Evolutionary conservation across 1,140 invertebrate genomes (phyloP).

Genomic region (Ceratoteleas bidentatus): DNA sequence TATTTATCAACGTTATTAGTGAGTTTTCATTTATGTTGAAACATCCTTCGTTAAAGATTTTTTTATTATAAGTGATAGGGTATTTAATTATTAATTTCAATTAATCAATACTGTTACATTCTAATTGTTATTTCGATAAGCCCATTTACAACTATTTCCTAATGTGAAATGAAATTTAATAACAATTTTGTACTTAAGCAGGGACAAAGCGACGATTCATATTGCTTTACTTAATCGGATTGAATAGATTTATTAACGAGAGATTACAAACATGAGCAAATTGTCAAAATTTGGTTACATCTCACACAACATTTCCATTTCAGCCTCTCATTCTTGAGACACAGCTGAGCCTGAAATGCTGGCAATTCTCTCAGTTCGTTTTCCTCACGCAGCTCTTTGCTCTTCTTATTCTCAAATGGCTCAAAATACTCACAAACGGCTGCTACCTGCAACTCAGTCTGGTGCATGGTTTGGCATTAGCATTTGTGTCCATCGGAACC

Average conservation of each 20-base stretch:
- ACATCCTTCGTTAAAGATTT: slow-evolving; percentile 12
- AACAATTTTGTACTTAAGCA: no score
- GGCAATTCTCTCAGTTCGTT: slow-evolving; percentile 91
- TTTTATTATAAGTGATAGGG: no score
- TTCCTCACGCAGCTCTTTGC: slow-evolving; percentile 86
- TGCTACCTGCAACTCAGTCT: slow-evolving; percentile 80
- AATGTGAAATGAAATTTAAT: no score
- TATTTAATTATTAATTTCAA: no score
- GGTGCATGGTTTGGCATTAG: slow-evolving; percentile 84
- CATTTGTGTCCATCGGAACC: slow-evolving; percentile 77
- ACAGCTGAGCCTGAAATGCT: slow-evolving; percentile 83
- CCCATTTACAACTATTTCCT: no score
- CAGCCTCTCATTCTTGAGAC: slow-evolving; percentile 73
- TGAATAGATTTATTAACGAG: no score
- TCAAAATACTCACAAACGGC: slow-evolving; percentile 83
- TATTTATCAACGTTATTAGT: slow-evolving; percentile 60
- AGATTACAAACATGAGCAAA: no score
- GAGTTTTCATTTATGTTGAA: slow-evolving; percentile 23
- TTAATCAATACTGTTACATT: no score
- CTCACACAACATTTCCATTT: slow-evolving; percentile 47
- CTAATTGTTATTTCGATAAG: no score
- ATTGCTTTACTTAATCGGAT: no score
- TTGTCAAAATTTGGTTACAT: no score
- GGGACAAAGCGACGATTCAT: no score
- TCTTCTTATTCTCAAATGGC: slow-evolving; percentile 84